Percentiles rank a stretch among this genome's conserved stretches.
These are phyloP conservation scores for Cyanoramphus novaezelandiae DNA, from an alignment of 2,113 vertebrate species.

Conservation along the genomic window DNA sequence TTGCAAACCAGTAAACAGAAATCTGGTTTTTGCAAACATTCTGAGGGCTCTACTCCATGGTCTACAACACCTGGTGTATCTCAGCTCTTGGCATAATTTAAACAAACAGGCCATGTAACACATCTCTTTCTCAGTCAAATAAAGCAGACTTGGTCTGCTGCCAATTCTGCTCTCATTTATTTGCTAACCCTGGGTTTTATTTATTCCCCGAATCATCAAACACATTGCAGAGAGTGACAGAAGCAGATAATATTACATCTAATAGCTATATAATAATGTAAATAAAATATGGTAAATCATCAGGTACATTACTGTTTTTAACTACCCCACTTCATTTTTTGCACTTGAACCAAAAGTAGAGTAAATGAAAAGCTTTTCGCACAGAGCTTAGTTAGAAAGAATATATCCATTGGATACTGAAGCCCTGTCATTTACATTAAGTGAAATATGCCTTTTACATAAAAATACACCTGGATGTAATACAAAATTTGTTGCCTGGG, in stretches of 20 bases:
- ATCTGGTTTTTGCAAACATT: conserved; percentile 14
- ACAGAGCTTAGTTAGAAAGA: background rate
- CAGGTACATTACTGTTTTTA: conserved; percentile 38
- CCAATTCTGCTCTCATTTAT: conserved; percentile 62
- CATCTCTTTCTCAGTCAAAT: conserved; percentile 61
- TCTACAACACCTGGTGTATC: conserved; percentile 53
- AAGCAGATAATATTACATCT: conserved; percentile 53
- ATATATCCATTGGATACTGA: background rate
- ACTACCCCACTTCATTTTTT: conserved; percentile 38
- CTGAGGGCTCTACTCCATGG: background rate
- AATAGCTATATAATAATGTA: conserved; percentile 66
- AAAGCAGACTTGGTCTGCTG: conserved; percentile 62
- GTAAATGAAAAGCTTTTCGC: conserved; percentile 41
- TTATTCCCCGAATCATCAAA: conserved; percentile 59
- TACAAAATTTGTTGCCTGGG: background rate
- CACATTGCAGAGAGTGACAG: conserved; percentile 64
- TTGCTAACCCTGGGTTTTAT: conserved; percentile 61
- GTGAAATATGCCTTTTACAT: conserved; percentile 14
- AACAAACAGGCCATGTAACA: conserved; percentile 57
- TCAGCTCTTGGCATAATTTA: conserved; percentile 48
- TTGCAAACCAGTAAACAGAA: conserved; percentile 34
- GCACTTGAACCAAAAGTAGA: conserved; percentile 15
- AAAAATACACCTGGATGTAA: conserved; percentile 26
- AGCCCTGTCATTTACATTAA: background rate
- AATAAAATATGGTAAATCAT: conserved; percentile 67